Percentiles rank a stretch among this genome's conserved stretches.
phyloP scores from a whole-genome alignment of 2,888 invertebrate species.

The Chamaedrilus cognettii region DNA sequence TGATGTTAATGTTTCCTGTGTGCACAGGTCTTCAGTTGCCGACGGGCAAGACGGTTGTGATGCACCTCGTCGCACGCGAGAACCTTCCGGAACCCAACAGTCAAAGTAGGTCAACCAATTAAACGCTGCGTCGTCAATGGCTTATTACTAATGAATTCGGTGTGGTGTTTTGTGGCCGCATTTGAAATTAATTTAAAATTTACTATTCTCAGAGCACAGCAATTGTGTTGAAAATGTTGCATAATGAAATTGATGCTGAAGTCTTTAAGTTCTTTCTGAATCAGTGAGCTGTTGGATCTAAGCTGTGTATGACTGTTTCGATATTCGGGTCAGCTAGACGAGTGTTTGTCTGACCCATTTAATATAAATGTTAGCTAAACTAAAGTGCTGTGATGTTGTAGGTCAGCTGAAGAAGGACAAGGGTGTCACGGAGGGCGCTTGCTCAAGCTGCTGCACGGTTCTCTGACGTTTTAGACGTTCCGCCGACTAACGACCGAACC shows the following conservation, averaged over 20 bases:
- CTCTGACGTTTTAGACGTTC: too few species aligned
- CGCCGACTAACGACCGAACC: too few species aligned
- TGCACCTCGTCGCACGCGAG: conserved; percentile 99
- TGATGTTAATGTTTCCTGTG: conserved; percentile 89
- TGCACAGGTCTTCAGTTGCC: conserved; percentile 86
- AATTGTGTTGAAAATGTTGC: too few species aligned
- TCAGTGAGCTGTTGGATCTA: too few species aligned
- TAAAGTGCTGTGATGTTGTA: conserved; percentile 28
- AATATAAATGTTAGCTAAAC: too few species aligned
- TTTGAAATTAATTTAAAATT: background rate
- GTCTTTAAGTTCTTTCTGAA: too few species aligned
- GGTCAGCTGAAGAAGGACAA: conserved; percentile 57
- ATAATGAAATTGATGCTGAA: background rate
- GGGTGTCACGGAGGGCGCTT: conserved; percentile 49
- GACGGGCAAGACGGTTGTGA: conserved; percentile 97
- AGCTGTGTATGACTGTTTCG: too few species aligned
- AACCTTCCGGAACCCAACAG: conserved; percentile 97
- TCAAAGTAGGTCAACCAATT: conserved; percentile 51
- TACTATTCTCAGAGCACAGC: too few species aligned
- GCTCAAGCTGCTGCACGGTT: conserved; percentile 54
- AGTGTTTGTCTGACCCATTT: too few species aligned
- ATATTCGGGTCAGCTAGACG: too few species aligned
- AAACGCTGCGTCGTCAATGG: too few species aligned
- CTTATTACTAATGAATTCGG: background rate
- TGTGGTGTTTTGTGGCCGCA: background rate